Base-by-base conservation (phyloP, 2,888 invertebrate species). In the Zygaena filipendulae region DNA sequence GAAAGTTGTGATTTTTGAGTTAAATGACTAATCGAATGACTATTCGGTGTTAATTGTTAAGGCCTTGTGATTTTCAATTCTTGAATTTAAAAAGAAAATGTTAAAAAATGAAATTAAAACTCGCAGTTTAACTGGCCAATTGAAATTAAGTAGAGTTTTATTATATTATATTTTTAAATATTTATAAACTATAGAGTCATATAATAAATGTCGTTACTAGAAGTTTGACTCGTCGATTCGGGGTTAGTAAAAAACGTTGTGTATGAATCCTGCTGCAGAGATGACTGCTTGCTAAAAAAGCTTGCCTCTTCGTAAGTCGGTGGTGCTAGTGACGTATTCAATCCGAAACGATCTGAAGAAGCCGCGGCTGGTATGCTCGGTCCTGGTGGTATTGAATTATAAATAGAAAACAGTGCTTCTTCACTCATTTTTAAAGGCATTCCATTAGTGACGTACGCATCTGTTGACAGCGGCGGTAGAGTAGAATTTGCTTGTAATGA, bases 401-500 rank as follows among this genome's bases (percentile, higher is more conserved):
- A 74, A 39, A 58, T 27, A 19, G 61, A 39, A 33, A 62, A 75
- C 13, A 74, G 53, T 11, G 58, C 40, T 37, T 77, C 77, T 23
- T 79, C 77, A 30, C 49, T 63, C 14, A 71, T 46, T 40, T 75
- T 77, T 25, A 72, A 57, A 52, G 58, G 64, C 14, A 62, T 53
- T 37, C 75, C 72, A 36, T 77, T 77, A 3, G 79, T 75, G 9
- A 79, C 62, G 43, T 77, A 77, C 38, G 52, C 71, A 49, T 79
- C 79, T 35, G 69, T 47, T 38, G 59, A 36, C 32, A 75, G 31
- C 35, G 68, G 41, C 28, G 68, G 47, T 43, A 75, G 41, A 27
- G 62, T 52, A 41, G 69, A 52, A 64, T 63, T 71, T 37, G 57
- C 52, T 35, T 63, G 58, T 50, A 74, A 41, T 75, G 74, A 71